Evolutionary conservation across 2,797 vertebrate species (phyloP), one percentile per base, ranked within the genome.

Genomic region (Gephyroberyx darwinii): DNA sequence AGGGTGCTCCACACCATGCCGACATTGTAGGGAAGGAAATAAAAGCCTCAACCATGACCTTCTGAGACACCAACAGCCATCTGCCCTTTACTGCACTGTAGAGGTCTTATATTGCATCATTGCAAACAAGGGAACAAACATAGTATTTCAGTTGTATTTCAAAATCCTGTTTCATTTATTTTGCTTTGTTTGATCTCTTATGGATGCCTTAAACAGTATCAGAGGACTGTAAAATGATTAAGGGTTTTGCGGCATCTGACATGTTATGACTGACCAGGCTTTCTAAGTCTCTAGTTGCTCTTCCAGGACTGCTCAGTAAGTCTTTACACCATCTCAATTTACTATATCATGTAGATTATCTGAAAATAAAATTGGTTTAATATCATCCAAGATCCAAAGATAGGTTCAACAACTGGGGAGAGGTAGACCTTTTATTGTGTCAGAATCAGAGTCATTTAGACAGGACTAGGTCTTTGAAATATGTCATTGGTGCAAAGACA

Each of bases 21-120:
- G 43, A 82, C 74, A 82, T 71, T 75, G 69, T 66, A 78, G 51
- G 74, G 68, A 68, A 69, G 74, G 71, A 80, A 85, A 86, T 74
- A 35, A 80, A 73, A 86, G 83, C 72, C 81, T 84, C 56, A 71
- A 75, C 69, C 12, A 17, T 89, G 89, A 89, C 91, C 89, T 88
- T 89, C 75, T 69, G 60, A 77, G 81, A 81, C 80, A 80, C 80
- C 77, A 84, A 84, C 84, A 89, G 78, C 72, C 60, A 58, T 77
- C 65, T 86, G 84, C 78, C 84, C 86, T 90, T 88, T 89, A 75
- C 72, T 68, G 43, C 58, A 64, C 39, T 41, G 51, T 73, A 55
- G 52, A 30, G 47, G 43, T 80, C 74, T 51, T 65, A 75, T 73
- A 84, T 70, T 83, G 55, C 75, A 66, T 60, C 50, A 61, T 74